phyloP scores from a whole-genome alignment of 1,140 invertebrate species.

The Pseudomyrmex gracilis region DNA sequence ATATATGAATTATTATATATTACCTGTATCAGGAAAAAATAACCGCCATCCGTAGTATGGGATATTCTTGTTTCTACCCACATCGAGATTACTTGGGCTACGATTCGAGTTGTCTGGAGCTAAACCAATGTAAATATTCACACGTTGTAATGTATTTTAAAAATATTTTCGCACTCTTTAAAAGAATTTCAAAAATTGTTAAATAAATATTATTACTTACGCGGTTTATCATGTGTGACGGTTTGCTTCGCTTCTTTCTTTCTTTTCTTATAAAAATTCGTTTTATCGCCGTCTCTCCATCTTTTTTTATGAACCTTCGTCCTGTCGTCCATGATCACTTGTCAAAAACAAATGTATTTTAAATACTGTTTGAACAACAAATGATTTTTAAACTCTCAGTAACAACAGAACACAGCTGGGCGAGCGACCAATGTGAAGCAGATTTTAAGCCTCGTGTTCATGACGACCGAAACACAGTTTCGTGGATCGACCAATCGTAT shows the following conservation, averaged over 20 bases:
- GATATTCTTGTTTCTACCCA: slow-evolving; percentile 60
- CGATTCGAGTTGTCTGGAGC: slow-evolving; percentile 11
- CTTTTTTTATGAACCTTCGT: too few species aligned
- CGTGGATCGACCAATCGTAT: too few species aligned
- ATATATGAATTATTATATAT: slow-evolving; percentile 34
- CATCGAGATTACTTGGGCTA: slow-evolving; percentile 22
- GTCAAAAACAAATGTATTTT: too few species aligned
- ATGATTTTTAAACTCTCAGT: too few species aligned
- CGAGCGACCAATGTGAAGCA: too few species aligned
- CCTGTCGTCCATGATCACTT: too few species aligned
- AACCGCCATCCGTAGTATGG: slow-evolving; percentile 89
- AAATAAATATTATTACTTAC: slow-evolving; percentile 10
- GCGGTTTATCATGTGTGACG: slow-evolving; percentile 10
- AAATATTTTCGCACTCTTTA: not conserved
- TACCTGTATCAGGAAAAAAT: slow-evolving; percentile 89
- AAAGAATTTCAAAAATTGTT: not conserved
- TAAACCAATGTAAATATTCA: not conserved
- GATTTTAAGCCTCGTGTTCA: too few species aligned
- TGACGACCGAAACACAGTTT: too few species aligned
- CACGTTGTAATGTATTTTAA: not conserved
- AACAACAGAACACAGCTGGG: too few species aligned
- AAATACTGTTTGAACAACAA: too few species aligned
- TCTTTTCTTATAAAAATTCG: slow-evolving; percentile 34
- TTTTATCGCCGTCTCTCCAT: not conserved
- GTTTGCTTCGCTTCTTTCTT: slow-evolving; percentile 43